Evolutionary conservation across 2,888 invertebrate species (phyloP).

Genomic region (Platycheirus albimanus): DNA sequence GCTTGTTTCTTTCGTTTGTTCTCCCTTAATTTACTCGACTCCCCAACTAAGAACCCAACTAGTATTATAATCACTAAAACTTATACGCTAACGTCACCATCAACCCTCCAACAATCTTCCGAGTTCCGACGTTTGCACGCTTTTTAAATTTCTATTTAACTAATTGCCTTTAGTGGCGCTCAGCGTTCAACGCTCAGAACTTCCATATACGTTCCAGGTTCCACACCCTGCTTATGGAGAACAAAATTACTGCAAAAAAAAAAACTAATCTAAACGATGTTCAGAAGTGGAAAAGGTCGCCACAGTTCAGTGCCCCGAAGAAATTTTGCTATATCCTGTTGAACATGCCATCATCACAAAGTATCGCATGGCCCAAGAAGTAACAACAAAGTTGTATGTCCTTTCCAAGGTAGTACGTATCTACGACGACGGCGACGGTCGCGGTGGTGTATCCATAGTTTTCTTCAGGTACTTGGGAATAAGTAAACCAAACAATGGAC

Average conservation of each 20-base stretch:
- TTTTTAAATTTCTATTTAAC: constrained; percentile 39
- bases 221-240: constrained; percentile 46
- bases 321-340: constrained; percentile 58
- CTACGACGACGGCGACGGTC: too few relatives aligned
- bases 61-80: constrained; percentile 24
- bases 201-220: constrained; percentile 28
- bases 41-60: constrained; percentile 6
- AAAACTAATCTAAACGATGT: constrained; percentile 15
- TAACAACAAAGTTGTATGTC: constrained; percentile 29
- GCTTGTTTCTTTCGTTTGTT: constrained; percentile 6
- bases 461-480: constrained; percentile 1
- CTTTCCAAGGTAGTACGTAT: constrained; percentile 25
- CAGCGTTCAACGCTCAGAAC: constrained; percentile 18
- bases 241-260: background rate
- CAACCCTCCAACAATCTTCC: too few relatives aligned
- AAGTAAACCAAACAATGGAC: constrained; percentile 48
- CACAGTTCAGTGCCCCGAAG: constrained; percentile 64
- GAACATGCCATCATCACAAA: constrained; percentile 54
- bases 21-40: background rate
- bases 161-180: constrained; percentile 42
- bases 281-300: constrained; percentile 63
- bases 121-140: too few relatives aligned
- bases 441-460: constrained; percentile 10
- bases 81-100: background rate
- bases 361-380: constrained; percentile 33